Percentiles rank a stretch among this genome's conserved stretches.
Evolutionary conservation across 2,888 invertebrate species (phyloP).

Genomic region (Lasioglossum oenotherae): DNA sequence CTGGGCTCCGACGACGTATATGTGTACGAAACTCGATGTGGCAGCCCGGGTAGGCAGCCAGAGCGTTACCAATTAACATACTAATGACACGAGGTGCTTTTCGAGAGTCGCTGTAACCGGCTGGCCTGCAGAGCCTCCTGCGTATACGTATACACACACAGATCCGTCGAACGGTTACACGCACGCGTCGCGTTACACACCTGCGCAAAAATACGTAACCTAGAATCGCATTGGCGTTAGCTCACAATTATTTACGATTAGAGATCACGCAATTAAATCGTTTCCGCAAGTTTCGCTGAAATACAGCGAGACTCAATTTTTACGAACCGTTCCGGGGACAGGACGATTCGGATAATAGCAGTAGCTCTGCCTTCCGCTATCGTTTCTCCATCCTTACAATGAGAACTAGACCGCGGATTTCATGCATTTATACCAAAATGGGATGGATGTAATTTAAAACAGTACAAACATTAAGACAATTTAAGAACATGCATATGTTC

Average conservation of each 20-base stretch:
- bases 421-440: no score
- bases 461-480: no score
- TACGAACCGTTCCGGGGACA: not conserved
- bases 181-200: constrained; percentile 13
- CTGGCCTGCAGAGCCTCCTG: constrained; percentile 54
- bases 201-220: constrained; percentile 5
- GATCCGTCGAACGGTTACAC: not conserved
- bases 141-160: constrained; percentile 14
- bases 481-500: no score
- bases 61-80: constrained; percentile 82
- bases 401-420: not conserved
- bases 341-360: not conserved
- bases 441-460: no score
- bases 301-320: constrained; percentile 25
- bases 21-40: constrained; percentile 77
- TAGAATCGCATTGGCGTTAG: constrained; percentile 20
- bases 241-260: constrained; percentile 58
- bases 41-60: constrained; percentile 72
- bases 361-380: not conserved
- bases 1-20: constrained; percentile 62
- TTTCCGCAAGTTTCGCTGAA: constrained; percentile 49
- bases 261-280: constrained; percentile 57
- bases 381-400: not conserved
- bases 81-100: constrained; percentile 81
- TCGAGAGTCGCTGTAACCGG: constrained; percentile 73